Evolutionary conservation across 2,888 invertebrate genomes (phyloP).

Genomic region (Athalia cordata): DNA sequence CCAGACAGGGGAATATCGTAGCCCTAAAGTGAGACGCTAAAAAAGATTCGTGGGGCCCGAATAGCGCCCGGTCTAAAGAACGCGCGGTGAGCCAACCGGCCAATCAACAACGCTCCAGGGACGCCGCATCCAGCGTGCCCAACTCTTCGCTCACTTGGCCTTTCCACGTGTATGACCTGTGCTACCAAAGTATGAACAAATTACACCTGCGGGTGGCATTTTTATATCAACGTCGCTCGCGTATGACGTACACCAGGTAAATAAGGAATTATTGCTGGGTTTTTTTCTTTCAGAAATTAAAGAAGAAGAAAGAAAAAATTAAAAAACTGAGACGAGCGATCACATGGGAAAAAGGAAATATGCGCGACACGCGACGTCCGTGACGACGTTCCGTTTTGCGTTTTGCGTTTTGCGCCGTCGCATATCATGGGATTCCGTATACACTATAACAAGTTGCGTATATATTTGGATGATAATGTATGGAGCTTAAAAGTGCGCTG

Average conservation of each 20-base stretch:
- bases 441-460: slow-evolving; percentile 9
- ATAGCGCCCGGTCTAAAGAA: not conserved
- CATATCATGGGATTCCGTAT: not conserved
- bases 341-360: no score
- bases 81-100: slow-evolving; percentile 13
- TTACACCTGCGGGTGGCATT: slow-evolving; percentile 11
- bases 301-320: no score
- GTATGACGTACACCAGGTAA: not conserved
- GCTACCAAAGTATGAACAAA: not conserved
- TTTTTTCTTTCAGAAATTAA: no score
- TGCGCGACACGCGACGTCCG: not conserved
- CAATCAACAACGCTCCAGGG: not conserved
- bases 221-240: not conserved
- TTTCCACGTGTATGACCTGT: slow-evolving; percentile 55
- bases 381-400: not conserved
- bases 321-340: no score
- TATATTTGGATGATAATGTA: not conserved
- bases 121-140: not conserved
- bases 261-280: no score
- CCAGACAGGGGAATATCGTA: slow-evolving; percentile 9
- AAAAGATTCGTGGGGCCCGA: not conserved
- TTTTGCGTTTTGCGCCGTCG: not conserved
- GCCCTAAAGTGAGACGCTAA: slow-evolving; percentile 37
- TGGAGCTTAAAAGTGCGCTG: slow-evolving; percentile 18
- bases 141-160: slow-evolving; percentile 44